A percentile compares a stretch with the other conserved stretches of the same genome.
Evolutionary conservation across 2,888 invertebrate species (phyloP).

Genomic region (Lepidonotus clava): DNA sequence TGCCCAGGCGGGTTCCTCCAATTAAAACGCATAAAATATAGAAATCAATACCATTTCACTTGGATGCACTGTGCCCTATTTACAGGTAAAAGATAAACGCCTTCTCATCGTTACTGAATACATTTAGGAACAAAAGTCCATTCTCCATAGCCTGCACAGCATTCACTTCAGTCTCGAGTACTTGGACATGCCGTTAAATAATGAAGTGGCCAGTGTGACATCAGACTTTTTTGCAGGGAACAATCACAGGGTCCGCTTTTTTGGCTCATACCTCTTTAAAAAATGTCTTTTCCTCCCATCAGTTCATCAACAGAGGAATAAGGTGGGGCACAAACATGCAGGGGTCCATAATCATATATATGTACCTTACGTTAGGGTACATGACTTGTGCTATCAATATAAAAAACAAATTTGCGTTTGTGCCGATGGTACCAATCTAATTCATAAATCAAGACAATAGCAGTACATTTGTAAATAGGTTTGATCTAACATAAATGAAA

Average conservation of each 20-base stretch:
- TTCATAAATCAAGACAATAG: no score
- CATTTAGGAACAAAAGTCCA: neutral
- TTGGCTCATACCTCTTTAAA: no score
- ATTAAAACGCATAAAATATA: conserved; percentile 28
- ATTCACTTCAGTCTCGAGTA: neutral
- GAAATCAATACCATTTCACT: neutral
- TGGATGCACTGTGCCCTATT: conserved; percentile 26
- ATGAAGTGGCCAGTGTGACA: conserved; percentile 31
- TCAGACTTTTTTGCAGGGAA: conserved; percentile 39
- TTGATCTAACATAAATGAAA: no score
- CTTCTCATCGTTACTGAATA: neutral
- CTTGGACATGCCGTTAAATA: conserved; percentile 8
- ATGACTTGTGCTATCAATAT: no score
- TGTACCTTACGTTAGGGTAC: no score
- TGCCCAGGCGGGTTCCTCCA: conserved; percentile 22
- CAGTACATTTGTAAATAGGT: no score
- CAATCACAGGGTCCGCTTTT: conserved; percentile 43
- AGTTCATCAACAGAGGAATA: no score
- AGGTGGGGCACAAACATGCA: no score
- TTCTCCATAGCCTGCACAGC: conserved; percentile 25
- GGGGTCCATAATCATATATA: no score
- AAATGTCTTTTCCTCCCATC: no score
- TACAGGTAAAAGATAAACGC: conserved; percentile 29
- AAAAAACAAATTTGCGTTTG: no score
- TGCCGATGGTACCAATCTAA: no score